phyloP scores from a whole-genome alignment of 1,140 invertebrate species.

The Drosophila punjabiensis region DNA sequence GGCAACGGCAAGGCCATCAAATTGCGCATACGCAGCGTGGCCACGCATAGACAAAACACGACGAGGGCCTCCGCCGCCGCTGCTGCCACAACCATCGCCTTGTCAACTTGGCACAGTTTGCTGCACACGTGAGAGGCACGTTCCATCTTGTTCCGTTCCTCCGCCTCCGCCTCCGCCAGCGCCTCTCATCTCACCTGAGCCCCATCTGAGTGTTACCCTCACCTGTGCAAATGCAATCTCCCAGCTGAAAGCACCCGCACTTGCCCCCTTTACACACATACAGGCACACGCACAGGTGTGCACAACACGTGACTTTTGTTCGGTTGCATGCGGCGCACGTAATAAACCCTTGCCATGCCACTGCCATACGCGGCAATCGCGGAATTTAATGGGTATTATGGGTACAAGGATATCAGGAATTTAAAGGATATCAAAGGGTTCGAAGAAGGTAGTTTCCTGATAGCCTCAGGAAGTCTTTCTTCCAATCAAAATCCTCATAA shows the following conservation, averaged over 20 bases:
- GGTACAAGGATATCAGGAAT: slow-evolving; percentile 8
- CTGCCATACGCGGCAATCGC: slow-evolving; percentile 16
- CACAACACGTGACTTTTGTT: slow-evolving; percentile 78
- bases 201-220: slow-evolving; percentile 2
- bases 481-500: background rate
- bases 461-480: too few relatives aligned
- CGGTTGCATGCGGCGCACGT: slow-evolving; percentile 76
- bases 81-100: slow-evolving; percentile 29
- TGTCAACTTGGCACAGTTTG: slow-evolving; percentile 80
- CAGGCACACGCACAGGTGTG: slow-evolving; percentile 32
- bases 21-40: slow-evolving; percentile 78
- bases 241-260: slow-evolving; percentile 22
- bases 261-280: background rate
- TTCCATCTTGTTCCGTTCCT: slow-evolving; percentile 37
- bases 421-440: background rate
- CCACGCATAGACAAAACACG: slow-evolving; percentile 57
- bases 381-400: slow-evolving; percentile 22
- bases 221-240: slow-evolving; percentile 48
- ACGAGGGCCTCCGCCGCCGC: slow-evolving; percentile 5
- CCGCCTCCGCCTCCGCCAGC: background rate
- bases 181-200: background rate
- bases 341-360: slow-evolving; percentile 62
- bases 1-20: slow-evolving; percentile 45
- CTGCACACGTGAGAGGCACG: slow-evolving; percentile 64
- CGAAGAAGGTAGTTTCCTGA: too few relatives aligned